These are phyloP conservation scores for Calyptomena viridis DNA, from an alignment of 2,113 vertebrate species.

Conservation along the genomic window DNA sequence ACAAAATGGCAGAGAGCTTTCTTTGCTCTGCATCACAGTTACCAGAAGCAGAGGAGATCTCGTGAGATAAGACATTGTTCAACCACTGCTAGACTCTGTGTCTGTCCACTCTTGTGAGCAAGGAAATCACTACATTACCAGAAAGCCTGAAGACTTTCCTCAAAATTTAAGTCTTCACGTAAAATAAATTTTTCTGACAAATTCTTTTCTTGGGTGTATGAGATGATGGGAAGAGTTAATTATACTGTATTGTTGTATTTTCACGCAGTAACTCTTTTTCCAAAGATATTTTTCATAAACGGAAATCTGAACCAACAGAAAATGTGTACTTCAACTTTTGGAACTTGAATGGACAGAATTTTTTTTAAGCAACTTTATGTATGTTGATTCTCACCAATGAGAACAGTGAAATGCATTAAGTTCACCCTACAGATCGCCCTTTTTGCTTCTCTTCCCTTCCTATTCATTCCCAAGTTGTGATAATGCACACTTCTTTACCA, in stretches of 20 bases:
- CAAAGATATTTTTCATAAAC: background rate
- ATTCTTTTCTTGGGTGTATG: background rate
- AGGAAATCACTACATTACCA: background rate
- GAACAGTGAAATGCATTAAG: background rate
- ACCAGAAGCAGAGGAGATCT: background rate
- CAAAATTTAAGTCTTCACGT: background rate
- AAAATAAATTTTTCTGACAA: background rate
- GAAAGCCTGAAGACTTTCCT: background rate
- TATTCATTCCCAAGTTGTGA: background rate
- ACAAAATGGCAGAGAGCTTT: background rate
- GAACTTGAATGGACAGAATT: background rate
- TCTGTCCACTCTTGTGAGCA: accelerated
- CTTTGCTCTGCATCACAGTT: accelerated
- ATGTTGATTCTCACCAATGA: background rate
- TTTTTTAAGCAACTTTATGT: background rate
- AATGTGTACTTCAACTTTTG: background rate
- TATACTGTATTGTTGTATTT: background rate
- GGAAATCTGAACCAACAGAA: background rate
- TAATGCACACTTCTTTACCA: background rate
- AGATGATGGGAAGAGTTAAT: background rate
- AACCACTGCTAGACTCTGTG: background rate
- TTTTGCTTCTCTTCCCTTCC: background rate
- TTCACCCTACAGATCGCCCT: accelerated
- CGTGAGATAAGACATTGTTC: background rate
- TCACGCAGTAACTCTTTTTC: background rate